A percentile compares a stretch with the other conserved stretches of the same genome.
Conservation (phyloP, 2,888 invertebrate genomes). For the Neoitamus cyanurus region DNA sequence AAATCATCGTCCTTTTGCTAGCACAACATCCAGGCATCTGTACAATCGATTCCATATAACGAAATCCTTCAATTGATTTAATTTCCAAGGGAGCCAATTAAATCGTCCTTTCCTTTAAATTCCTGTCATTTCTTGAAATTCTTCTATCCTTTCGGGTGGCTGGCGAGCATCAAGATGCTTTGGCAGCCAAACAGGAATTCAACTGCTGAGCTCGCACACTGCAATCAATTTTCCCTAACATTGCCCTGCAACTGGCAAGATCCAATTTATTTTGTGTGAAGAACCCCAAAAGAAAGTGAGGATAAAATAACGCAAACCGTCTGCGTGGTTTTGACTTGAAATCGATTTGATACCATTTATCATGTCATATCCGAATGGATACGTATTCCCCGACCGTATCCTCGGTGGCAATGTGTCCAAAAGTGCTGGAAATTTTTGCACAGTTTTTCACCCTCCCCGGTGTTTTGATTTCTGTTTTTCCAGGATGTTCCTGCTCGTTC, state of each 20-base stretch:
- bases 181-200: slow-evolving; percentile 5
- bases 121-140: not conserved
- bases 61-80: not conserved
- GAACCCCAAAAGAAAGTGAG: not conserved
- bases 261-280: slow-evolving; percentile 1
- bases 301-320: not conserved
- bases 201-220: not conserved
- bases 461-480: not conserved
- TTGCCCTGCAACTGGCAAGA: not conserved
- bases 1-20: not conserved
- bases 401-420: slow-evolving; percentile 1
- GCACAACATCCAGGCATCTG: too few relatives aligned
- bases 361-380: not conserved
- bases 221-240: not conserved
- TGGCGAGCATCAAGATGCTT: not conserved
- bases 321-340: not conserved
- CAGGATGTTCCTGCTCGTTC: not conserved
- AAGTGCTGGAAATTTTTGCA: not conserved
- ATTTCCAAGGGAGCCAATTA: not conserved
- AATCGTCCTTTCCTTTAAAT: not conserved
- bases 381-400: not conserved
- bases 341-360: slow-evolving; percentile 1
- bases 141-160: not conserved
- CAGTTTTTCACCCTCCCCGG: not conserved
- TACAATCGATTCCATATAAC: not conserved